These are phyloP conservation scores for Gobiocypris rarus DNA, from an alignment of 2,113 vertebrate species.

Conservation along the genomic window DNA sequence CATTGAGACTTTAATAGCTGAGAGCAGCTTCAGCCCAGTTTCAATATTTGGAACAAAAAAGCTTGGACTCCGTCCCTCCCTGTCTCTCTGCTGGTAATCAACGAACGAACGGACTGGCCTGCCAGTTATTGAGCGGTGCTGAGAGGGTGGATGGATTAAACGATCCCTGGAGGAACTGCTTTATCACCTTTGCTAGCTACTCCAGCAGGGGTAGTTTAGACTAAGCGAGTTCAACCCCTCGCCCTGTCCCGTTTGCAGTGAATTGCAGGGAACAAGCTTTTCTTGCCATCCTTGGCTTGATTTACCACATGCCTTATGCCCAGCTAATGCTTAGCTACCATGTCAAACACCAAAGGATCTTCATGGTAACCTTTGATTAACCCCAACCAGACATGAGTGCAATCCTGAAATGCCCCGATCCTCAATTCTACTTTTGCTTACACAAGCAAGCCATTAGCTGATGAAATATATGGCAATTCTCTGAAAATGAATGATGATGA, in stretches of 20 bases:
- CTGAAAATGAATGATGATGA: constrained; percentile 46
- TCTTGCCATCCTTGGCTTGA: background rate
- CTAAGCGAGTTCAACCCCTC: background rate
- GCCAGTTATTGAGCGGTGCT: constrained; percentile 71
- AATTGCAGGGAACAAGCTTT: background rate
- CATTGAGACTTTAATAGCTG: constrained; percentile 73
- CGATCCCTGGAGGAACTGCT: constrained; percentile 64
- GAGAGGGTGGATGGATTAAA: constrained; percentile 70
- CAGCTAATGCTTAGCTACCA: background rate
- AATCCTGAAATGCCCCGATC: constrained; percentile 33
- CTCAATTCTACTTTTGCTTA: constrained; percentile 47
- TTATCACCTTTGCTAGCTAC: constrained; percentile 31
- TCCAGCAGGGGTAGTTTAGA: constrained; percentile 1
- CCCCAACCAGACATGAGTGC: background rate
- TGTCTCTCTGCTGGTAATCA: constrained; percentile 73
- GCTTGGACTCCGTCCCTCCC: constrained; percentile 56
- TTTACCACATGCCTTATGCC: background rate
- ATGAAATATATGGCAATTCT: constrained; percentile 37
- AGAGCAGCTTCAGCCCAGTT: constrained; percentile 63
- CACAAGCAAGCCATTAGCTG: constrained; percentile 39
- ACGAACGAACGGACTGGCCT: constrained; percentile 68
- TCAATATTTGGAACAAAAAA: constrained; percentile 69
- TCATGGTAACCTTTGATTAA: constrained; percentile 40
- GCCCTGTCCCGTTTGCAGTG: background rate
- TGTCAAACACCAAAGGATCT: constrained; percentile 6